Evolutionary conservation across 1,140 invertebrate species (phyloP).

Genomic region (Sminthurides bifidus): DNA sequence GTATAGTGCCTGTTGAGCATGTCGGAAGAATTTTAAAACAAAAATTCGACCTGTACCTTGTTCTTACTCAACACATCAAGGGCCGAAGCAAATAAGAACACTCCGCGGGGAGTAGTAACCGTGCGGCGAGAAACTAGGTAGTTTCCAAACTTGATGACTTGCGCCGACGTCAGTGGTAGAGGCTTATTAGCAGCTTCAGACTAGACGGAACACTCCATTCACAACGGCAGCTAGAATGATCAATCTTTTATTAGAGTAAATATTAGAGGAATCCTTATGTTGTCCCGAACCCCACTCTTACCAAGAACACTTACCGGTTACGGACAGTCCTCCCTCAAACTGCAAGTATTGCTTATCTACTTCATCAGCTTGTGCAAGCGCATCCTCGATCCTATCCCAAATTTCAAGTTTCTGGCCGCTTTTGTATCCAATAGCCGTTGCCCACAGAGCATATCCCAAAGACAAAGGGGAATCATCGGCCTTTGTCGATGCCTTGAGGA

Average conservation of each 20-base stretch:
- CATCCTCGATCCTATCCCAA: slow-evolving; percentile 69
- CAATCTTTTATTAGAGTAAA: slow-evolving; percentile 8
- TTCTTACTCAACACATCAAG: slow-evolving; percentile 56
- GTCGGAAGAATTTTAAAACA: not conserved
- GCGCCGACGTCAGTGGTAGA: slow-evolving; percentile 57
- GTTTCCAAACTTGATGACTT: slow-evolving; percentile 78
- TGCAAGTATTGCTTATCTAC: slow-evolving; percentile 75
- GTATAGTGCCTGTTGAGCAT: not conserved
- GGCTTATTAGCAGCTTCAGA: slow-evolving; percentile 54
- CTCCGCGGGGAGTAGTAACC: slow-evolving; percentile 72
- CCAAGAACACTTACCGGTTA: slow-evolving; percentile 35
- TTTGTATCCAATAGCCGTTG: slow-evolving; percentile 11
- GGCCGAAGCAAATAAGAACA: slow-evolving; percentile 62
- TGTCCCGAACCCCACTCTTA: not conserved
- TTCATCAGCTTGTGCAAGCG: slow-evolving; percentile 88
- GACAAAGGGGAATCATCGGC: slow-evolving; percentile 23
- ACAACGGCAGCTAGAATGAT: slow-evolving; percentile 49
- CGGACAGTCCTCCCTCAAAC: slow-evolving; percentile 79
- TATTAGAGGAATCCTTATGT: not conserved
- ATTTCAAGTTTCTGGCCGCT: slow-evolving; percentile 19
- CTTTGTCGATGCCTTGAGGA: slow-evolving; percentile 24
- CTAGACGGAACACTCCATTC: slow-evolving; percentile 59
- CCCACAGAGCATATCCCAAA: slow-evolving; percentile 26
- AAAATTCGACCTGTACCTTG: slow-evolving; percentile 39
- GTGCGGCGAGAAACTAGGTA: slow-evolving; percentile 83